Evolutionary conservation across 2,113 vertebrate species (phyloP).

Genomic region (Aspidoscelis tigris): DNA sequence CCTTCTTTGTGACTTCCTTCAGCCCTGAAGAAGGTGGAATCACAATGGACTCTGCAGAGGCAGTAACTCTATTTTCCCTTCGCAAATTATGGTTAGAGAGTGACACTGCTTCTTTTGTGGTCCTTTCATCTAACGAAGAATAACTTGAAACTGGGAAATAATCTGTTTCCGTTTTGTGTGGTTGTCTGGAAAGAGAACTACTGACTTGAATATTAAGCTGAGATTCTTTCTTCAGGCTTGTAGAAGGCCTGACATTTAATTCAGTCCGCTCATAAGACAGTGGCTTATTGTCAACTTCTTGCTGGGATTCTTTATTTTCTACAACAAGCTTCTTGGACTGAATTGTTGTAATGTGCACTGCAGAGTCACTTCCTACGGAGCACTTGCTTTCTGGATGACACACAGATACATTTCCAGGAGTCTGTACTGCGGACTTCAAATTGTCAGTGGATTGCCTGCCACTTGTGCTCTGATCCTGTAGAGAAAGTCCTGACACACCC

Average conservation of each 20-base stretch:
- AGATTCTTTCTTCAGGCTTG: constrained; percentile 7
- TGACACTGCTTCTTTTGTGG: not conserved
- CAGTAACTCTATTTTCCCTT: constrained; percentile 1
- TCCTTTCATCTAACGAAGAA: constrained; percentile 4
- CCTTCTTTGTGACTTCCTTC: not conserved
- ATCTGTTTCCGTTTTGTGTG: constrained; percentile 22
- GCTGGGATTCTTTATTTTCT: fast-evolving
- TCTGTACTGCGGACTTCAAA: not conserved
- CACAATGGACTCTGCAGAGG: constrained; percentile 33
- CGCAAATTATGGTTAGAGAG: not conserved
- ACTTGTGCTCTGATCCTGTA: not conserved
- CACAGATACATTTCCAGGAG: fast-evolving
- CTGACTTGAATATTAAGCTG: constrained; percentile 64
- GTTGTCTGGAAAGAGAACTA: constrained; percentile 30
- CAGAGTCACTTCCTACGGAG: not conserved
- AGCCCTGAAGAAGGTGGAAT: not conserved
- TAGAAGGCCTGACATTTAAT: not conserved
- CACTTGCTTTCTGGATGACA: not conserved
- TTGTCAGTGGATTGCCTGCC: not conserved
- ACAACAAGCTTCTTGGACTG: constrained; percentile 46
- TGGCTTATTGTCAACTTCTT: not conserved
- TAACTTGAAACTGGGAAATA: constrained; percentile 4
- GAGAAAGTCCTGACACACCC: not conserved
- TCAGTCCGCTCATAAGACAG: constrained; percentile 52
- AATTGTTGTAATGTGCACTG: constrained; percentile 53